Base-by-base conservation (phyloP, 2,888 invertebrate species). In the Thera obeliscata region DNA sequence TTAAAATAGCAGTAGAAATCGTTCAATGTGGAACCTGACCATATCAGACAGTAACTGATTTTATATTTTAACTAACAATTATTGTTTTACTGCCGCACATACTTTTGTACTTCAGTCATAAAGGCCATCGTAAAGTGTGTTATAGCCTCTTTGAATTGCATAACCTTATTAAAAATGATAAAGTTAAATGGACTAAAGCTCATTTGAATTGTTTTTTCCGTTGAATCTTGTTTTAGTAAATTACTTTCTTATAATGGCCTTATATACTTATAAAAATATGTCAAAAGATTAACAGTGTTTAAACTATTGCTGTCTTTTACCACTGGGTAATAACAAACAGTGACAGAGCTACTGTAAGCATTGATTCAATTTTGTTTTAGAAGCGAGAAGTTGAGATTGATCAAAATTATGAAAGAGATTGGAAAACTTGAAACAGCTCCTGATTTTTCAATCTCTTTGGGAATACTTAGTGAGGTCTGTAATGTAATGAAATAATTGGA, bases 31-130 rank as follows among this genome's bases (percentile, higher is more conserved):
- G 38, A 22, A 60, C 22, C 22, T 22, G 41, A 36, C 38, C 60
- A n/a, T 50, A 48, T 22, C 22, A 22, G 22, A 46, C 61, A 61
- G 35, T 55, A 61, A 48, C 61, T 71, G 22, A 22, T 22, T 22
- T 22, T 74, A 75, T 79, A 74, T 74, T 74, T 76, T 71, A 75
- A 80, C 75, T 75, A 75, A 76, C 78, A 78, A 77, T 78, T 77
- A 79, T 66, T 63, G 56, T 69, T 69, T 77, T 76, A 78, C 71
- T 74, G 69, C 76, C 74, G 76, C 70, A 72, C 69, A 65, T 69
- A 74, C 74, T 78, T 78, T 76, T 77, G 73, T 78, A 77, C 61
- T 61, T 61, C 43, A 74, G 67, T 76, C 75, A 65, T 77, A 76
- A 76, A 70, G 59, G 59, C 66, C 62, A 67, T 74, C 72, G 74